Percentiles rank a stretch among this genome's conserved stretches.
These are phyloP conservation scores for Dryocosmus kuriphilus DNA, from an alignment of 2,888 invertebrate species.

Conservation along the genomic window DNA sequence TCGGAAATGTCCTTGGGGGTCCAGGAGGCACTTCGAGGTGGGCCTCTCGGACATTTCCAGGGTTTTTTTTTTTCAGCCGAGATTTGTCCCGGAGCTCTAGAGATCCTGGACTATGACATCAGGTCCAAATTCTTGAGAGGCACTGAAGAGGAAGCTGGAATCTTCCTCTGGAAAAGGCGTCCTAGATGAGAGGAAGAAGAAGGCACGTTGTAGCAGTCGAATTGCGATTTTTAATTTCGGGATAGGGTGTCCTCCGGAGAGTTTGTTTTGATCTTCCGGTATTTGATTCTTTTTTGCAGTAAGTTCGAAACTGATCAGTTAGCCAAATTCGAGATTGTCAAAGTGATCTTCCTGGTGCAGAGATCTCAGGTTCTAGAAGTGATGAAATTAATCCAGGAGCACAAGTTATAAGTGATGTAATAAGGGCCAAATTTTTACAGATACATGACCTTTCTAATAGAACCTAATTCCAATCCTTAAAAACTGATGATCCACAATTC, in stretches of 20 bases:
- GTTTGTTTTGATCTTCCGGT: neutral
- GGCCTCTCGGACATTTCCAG: slow-evolving; percentile 28
- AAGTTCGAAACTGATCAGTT: neutral
- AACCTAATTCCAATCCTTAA: too few relatives aligned
- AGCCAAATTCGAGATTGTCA: neutral
- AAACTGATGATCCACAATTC: neutral
- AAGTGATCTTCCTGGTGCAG: neutral
- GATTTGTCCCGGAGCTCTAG: neutral
- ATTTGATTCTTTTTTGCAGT: too few relatives aligned
- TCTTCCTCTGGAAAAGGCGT: slow-evolving; percentile 29
- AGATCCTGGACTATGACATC: neutral
- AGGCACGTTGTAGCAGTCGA: slow-evolving; percentile 39
- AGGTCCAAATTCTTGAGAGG: slow-evolving; percentile 18
- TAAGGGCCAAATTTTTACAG: neutral
- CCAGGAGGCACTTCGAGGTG: slow-evolving; percentile 20
- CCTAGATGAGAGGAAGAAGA: slow-evolving; percentile 27
- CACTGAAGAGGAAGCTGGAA: slow-evolving; percentile 11
- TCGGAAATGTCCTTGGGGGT: too few relatives aligned
- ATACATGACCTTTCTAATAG: neutral
- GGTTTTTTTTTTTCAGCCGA: neutral
- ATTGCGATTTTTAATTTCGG: neutral
- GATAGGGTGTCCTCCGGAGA: neutral
- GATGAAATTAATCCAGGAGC: neutral
- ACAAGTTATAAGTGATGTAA: too few relatives aligned
- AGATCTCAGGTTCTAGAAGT: neutral